Percentiles rank a stretch among this genome's conserved stretches.
Evolutionary conservation across 2,888 invertebrate genomes (phyloP).

Genomic region (Drosophila rubida): DNA sequence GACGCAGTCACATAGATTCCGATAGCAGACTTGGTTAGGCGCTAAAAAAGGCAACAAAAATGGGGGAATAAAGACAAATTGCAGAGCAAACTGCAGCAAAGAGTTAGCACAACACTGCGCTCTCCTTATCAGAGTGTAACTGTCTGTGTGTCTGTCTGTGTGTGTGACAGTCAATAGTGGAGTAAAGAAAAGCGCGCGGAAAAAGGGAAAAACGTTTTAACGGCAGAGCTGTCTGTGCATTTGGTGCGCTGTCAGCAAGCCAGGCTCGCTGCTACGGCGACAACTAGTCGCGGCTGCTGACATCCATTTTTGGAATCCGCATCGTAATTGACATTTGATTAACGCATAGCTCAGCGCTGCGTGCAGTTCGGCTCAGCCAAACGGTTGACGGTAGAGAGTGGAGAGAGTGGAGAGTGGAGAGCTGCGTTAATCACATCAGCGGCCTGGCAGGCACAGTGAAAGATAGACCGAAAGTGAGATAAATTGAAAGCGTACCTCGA

Average conservation of each 20-base stretch:
- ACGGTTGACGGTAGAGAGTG: constrained; percentile 15
- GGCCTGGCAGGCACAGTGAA: constrained; percentile 12
- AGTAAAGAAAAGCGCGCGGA: constrained; percentile 28
- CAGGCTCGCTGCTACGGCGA: constrained; percentile 12
- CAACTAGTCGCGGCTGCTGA: constrained; percentile 16
- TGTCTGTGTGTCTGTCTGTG: background rate
- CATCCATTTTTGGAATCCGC: constrained; percentile 52
- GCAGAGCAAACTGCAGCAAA: constrained; percentile 30
- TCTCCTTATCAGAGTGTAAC: background rate
- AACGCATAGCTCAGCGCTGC: constrained; percentile 47
- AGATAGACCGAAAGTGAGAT: constrained; percentile 33
- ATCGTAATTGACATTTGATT: constrained; percentile 63
- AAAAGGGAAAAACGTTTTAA: constrained; percentile 51
- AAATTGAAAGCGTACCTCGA: constrained; percentile 3
- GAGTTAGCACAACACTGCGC: background rate
- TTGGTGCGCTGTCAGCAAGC: constrained; percentile 33
- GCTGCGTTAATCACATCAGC: constrained; percentile 47
- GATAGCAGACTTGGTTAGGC: background rate
- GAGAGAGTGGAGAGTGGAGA: constrained; percentile 25
- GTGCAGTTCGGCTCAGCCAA: constrained; percentile 15
- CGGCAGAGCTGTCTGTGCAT: constrained; percentile 18
- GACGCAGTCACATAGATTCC: background rate
- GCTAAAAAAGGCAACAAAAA: constrained; percentile 12
- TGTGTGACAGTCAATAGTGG: constrained; percentile 8
- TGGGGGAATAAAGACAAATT: constrained; percentile 45